A percentile compares a stretch with the other conserved stretches of the same genome.
phyloP scores from a whole-genome alignment of 2,797 vertebrate genomes.

The Caiman crocodilus region DNA sequence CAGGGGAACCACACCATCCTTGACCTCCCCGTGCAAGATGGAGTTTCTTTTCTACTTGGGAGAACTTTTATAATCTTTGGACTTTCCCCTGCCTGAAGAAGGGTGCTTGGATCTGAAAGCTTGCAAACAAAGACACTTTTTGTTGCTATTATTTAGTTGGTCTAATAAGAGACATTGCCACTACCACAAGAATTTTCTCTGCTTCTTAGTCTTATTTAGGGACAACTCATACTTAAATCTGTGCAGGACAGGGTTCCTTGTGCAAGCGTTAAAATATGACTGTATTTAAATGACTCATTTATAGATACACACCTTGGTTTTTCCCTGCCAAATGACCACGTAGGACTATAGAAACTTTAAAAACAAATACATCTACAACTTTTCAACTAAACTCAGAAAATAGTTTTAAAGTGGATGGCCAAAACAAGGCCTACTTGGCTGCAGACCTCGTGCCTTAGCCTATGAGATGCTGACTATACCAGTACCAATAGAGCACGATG shows the following conservation, averaged over 20 bases:
- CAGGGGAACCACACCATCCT: too few relatives aligned
- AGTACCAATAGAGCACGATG: background rate
- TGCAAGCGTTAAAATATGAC: background rate
- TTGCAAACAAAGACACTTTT: too few relatives aligned
- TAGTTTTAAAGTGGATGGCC: background rate
- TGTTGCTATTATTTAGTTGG: too few relatives aligned
- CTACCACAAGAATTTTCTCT: too few relatives aligned
- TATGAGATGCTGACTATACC: background rate
- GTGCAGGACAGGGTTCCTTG: background rate
- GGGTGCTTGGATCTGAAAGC: too few relatives aligned
- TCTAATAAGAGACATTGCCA: too few relatives aligned
- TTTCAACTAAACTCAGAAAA: background rate
- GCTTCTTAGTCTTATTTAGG: background rate
- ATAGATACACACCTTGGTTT: background rate
- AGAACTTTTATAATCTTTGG: too few relatives aligned
- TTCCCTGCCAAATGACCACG: background rate
- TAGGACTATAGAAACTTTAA: background rate
- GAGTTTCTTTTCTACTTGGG: too few relatives aligned
- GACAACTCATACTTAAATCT: background rate
- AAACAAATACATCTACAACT: background rate
- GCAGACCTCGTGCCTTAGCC: background rate
- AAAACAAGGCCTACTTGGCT: background rate
- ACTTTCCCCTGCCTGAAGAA: too few relatives aligned
- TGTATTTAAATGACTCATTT: background rate
- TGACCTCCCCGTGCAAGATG: too few relatives aligned